Base-by-base conservation (phyloP, 2,888 invertebrate species). In the Habrosyne pyritoides region DNA sequence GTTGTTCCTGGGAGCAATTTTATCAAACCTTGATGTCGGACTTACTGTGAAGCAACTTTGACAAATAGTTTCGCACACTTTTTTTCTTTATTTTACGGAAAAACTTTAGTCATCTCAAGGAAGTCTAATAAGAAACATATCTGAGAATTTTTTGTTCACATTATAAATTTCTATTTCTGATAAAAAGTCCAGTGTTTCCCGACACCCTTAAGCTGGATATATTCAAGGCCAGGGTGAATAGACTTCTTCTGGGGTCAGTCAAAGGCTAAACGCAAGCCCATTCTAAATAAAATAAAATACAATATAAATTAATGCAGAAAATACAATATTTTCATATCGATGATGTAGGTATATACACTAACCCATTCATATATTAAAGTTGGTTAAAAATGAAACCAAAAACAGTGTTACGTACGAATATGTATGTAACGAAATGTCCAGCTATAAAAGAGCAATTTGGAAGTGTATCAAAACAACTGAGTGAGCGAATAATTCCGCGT, bases 381-480 rank as follows among this genome's bases (percentile, higher is more conserved):
- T 26, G 28, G 36, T 26, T 14, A 7, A 26, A 48, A 49, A 24
- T 22, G 52, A 54, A 56, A 50, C 28, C 28, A 26, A 49, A 49
- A n/a, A 26, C 33, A 49, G 26, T 26, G 10, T 10, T 2, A 28
- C 6, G 14, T 53, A 65, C 57, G 46, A 56, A 59, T 2, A 28
- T 8, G 14, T 53, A 65, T 58, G 46, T 57, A 59, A 65, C 56
- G 56, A 63, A 59, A 60, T 54, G 52, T 33, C 52, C 52, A 56
- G 53, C 47, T 51, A 53, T 56, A 58, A 62, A 57, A 61, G 57
- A 54, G 57, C 62, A 61, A 59, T 58, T 53, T 61, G 49, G 52
- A 51, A 47, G 53, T 50, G 54, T 65, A 66, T 63, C 56, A 56
- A 57, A 55, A 63, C 59, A 60, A 66, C 53, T 59, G 56, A 56